Evolutionary conservation across 2,888 invertebrate species (phyloP).

Genomic region (Euspilapteryx auroguttella): DNA sequence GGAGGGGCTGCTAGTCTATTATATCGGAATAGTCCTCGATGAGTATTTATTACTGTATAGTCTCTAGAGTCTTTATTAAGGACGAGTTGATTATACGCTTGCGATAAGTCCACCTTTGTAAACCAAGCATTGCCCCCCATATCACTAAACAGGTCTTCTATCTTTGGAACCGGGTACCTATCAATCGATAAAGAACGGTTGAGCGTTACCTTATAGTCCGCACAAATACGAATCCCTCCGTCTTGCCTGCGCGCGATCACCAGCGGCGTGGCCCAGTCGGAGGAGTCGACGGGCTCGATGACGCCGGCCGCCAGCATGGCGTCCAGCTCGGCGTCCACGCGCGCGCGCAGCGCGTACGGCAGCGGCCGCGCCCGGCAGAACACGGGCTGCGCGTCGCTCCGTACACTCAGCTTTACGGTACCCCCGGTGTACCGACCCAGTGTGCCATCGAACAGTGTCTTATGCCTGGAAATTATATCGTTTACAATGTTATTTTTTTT

Average conservation of each 20-base stretch:
- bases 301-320: too few relatives aligned
- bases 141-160: slow-evolving; percentile 1
- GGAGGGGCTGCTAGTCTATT: too few relatives aligned
- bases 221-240: background rate
- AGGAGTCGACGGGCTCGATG: too few relatives aligned
- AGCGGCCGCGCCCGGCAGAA: slow-evolving; percentile 6
- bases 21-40: too few relatives aligned
- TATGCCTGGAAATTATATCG: background rate
- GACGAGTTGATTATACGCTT: too few relatives aligned
- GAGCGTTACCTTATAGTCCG: slow-evolving; percentile 1
- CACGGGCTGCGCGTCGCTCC: slow-evolving; percentile 3
- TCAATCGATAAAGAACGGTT: background rate
- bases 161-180: slow-evolving; percentile 1
- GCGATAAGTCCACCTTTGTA: too few relatives aligned
- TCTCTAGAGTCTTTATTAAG: background rate
- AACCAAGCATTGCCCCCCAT: background rate
- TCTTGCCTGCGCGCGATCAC: background rate
- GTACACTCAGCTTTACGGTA: slow-evolving; percentile 2
- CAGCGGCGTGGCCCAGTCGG: slow-evolving; percentile 2
- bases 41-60: too few relatives aligned
- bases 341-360: slow-evolving; percentile 8
- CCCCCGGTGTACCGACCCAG: slow-evolving; percentile 4
- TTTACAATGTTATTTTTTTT: background rate
- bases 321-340: background rate
- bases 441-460: background rate